A percentile compares a stretch with the other conserved stretches of the same genome.
phyloP scores from a whole-genome alignment of 2,797 vertebrate species.

The Oceanodroma leucorhoa region DNA sequence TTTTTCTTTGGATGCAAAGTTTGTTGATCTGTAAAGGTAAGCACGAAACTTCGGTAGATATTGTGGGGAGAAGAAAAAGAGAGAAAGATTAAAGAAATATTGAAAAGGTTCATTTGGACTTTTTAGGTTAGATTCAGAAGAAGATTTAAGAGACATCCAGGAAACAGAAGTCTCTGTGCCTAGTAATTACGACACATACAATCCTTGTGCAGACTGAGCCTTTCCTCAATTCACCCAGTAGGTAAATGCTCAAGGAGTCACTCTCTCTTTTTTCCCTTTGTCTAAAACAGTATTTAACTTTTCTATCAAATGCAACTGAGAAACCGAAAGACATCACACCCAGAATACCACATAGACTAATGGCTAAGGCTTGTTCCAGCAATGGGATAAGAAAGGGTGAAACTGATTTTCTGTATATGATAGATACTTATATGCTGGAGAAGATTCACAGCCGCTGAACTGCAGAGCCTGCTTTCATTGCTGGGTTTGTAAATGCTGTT shows the following conservation, averaged over 20 bases:
- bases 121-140: background rate
- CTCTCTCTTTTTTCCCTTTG: background rate
- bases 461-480: background rate
- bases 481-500: background rate
- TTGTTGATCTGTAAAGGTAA: background rate
- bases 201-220: accelerated
- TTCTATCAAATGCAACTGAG: background rate
- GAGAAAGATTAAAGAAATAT: background rate
- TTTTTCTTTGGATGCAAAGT: background rate
- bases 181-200: background rate
- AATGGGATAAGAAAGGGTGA: background rate
- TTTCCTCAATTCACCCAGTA: background rate
- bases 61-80: background rate
- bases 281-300: background rate
- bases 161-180: background rate
- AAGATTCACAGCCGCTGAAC: background rate
- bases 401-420: background rate
- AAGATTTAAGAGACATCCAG: background rate
- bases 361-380: background rate
- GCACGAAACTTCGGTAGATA: background rate
- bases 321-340: background rate
- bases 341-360: background rate
- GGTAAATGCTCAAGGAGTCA: background rate
- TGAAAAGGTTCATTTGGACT: background rate
- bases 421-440: background rate